Conservation (phyloP, 2,113 vertebrate species). For the Eulemur macaco region DNA sequence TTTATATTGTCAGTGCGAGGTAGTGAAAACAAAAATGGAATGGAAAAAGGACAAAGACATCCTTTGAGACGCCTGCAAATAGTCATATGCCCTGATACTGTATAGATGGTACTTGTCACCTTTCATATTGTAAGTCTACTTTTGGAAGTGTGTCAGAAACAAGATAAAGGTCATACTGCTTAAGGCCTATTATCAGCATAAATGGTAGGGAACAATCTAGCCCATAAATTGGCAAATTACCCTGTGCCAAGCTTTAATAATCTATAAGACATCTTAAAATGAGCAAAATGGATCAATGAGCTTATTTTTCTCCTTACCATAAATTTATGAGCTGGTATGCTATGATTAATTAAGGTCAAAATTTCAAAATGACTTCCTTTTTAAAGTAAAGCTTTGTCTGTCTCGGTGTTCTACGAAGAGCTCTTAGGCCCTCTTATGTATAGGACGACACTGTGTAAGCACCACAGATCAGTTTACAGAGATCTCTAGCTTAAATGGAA, state of each 20-base stretch:
- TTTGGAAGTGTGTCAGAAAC: not conserved
- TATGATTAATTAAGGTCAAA: constrained; percentile 12
- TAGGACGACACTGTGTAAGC: not conserved
- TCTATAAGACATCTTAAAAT: constrained; percentile 4
- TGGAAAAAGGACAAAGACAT: not conserved
- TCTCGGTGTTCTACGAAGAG: not conserved
- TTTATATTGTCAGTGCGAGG: not conserved
- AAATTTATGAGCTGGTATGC: constrained; percentile 16
- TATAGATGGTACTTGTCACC: not conserved
- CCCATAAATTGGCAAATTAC: constrained; percentile 45
- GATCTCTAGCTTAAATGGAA: not conserved
- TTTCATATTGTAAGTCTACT: not conserved
- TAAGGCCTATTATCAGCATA: not conserved
- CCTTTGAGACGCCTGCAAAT: not conserved
- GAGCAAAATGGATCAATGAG: constrained; percentile 16
- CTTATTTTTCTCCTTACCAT: not conserved
- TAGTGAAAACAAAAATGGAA: not conserved
- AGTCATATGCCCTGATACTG: not conserved
- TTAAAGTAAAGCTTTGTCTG: constrained; percentile 12
- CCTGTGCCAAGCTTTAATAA: not conserved
- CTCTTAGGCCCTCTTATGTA: not conserved
- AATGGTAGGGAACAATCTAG: not conserved
- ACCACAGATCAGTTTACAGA: not conserved
- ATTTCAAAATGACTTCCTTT: constrained; percentile 26
- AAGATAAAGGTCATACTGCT: constrained; percentile 18